Percentiles rank a stretch among this genome's conserved stretches.
These are phyloP conservation scores for Tachysurus vachellii DNA, from an alignment of 2,113 vertebrate genomes.

Conservation along the genomic window DNA sequence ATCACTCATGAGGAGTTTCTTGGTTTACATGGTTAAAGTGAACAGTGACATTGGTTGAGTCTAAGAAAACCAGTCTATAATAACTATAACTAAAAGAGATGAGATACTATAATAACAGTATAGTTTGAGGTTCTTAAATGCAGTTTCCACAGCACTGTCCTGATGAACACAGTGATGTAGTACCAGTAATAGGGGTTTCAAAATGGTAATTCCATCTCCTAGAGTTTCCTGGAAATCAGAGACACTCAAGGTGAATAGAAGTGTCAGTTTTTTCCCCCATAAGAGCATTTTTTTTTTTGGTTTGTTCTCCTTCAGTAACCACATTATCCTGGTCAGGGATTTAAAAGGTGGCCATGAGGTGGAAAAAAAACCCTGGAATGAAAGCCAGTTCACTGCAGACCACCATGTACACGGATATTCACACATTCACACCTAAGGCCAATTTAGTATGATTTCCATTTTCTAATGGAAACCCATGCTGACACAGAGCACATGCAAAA, in stretches of 20 bases:
- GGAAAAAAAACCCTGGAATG: neutral
- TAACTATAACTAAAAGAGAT: too few species aligned
- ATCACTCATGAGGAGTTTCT: neutral
- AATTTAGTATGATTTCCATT: neutral
- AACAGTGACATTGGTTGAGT: neutral
- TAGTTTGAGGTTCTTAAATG: neutral
- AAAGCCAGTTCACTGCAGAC: neutral
- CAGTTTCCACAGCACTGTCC: neutral
- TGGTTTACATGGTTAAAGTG: neutral
- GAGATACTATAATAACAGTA: neutral
- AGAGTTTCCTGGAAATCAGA: conserved; percentile 11
- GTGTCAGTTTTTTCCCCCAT: neutral
- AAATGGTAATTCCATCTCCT: neutral
- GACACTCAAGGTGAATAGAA: neutral
- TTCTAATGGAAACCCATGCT: neutral
- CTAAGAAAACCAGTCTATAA: neutral
- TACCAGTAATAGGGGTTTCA: neutral
- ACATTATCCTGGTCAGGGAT: neutral
- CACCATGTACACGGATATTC: neutral
- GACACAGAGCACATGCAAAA: neutral
- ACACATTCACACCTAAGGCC: neutral
- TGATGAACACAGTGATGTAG: neutral
- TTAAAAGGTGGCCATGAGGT: neutral
- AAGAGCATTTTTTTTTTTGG: neutral
- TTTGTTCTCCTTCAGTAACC: neutral